Evolutionary conservation across 37 sponge, comb jelly and placozoan genomes (phyloP).

Genomic region (Corticium candelabrum): DNA sequence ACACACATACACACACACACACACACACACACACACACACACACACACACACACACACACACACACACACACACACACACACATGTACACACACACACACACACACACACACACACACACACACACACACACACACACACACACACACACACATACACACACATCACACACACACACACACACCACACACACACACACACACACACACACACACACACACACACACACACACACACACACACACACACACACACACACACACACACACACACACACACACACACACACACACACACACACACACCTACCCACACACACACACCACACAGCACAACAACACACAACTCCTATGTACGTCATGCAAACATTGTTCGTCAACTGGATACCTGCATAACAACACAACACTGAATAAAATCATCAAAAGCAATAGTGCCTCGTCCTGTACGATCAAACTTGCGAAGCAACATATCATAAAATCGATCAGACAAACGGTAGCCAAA

Average conservation of each 20-base stretch:
- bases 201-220: too few species aligned
- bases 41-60: conserved; percentile 17
- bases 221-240: too few species aligned
- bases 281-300: conserved; percentile 18
- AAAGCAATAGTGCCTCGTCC: conserved; percentile 75
- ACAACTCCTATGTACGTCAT: conserved; percentile 11
- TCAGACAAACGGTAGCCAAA: conserved; percentile 83
- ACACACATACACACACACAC: conserved; percentile 7
- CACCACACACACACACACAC: too few species aligned
- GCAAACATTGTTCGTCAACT: conserved; percentile 12
- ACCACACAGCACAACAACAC: conserved; percentile 6
- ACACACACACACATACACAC: too few species aligned
- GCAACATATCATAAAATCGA: conserved; percentile 69
- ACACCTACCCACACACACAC: too few species aligned
- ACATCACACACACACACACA: too few species aligned
- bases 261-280: conserved; percentile 18
- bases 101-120: too few species aligned
- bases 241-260: conserved; percentile 18
- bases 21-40: too few species aligned
- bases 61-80: conserved; percentile 18
- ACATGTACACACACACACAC: too few species aligned
- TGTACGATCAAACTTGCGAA: conserved; percentile 88
- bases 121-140: too few species aligned
- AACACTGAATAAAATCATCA: conserved; percentile 99
- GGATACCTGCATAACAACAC: conserved; percentile 93